Percentiles rank a stretch among this genome's conserved stretches.
These are phyloP conservation scores for Apeira syringaria DNA, from an alignment of 2,888 invertebrate genomes.

Conservation along the genomic window DNA sequence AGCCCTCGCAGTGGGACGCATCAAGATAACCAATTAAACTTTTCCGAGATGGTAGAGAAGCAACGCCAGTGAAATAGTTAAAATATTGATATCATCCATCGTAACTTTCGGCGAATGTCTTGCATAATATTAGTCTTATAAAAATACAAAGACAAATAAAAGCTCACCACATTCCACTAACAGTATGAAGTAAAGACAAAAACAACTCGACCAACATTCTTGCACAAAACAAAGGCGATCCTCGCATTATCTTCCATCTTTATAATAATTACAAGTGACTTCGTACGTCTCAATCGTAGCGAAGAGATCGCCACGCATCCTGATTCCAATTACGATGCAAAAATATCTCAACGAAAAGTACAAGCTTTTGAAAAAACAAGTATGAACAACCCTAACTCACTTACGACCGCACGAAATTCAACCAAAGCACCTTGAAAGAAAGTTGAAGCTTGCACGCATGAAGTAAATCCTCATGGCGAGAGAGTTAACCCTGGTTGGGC, in stretches of 20 bases:
- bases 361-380: conserved; percentile 58
- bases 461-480: conserved; percentile 16
- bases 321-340: conserved; percentile 73
- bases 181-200: conserved; percentile 34
- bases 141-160: too few relatives aligned
- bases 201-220: conserved; percentile 13
- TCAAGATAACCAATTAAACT: too few relatives aligned
- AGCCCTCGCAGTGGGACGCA: neutral
- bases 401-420: neutral
- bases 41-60: too few relatives aligned
- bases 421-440: conserved; percentile 15
- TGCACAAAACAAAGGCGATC: conserved; percentile 34
- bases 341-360: conserved; percentile 67
- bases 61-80: too few relatives aligned
- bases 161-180: too few relatives aligned
- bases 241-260: conserved; percentile 71
- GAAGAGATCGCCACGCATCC: conserved; percentile 44
- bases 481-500: conserved; percentile 45
- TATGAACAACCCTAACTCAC: conserved; percentile 56
- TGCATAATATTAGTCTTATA: too few relatives aligned
- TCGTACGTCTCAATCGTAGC: conserved; percentile 69
- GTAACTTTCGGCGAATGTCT: too few relatives aligned
- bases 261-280: conserved; percentile 77
- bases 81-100: too few relatives aligned
- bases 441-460: conserved; percentile 35